These are phyloP conservation scores for Anarhynchus alexandrinus DNA, from an alignment of 2,113 vertebrate genomes.

Conservation along the genomic window DNA sequence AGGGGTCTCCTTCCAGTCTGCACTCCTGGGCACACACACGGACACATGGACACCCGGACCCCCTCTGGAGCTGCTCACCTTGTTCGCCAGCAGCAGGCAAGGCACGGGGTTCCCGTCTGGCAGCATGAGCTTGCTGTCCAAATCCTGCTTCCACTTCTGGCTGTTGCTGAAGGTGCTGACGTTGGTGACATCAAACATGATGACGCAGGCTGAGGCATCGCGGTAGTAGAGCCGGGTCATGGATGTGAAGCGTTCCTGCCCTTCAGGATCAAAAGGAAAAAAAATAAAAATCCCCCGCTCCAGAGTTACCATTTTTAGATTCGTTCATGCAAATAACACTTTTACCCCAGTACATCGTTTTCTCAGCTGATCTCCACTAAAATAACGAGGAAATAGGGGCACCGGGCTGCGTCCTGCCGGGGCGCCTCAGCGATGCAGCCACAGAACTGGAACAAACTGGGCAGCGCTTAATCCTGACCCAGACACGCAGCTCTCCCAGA, in stretches of 20 bases:
- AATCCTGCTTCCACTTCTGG: slow-evolving; percentile 85
- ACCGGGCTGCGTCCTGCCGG: background rate
- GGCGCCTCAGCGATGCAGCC: background rate
- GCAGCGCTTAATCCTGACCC: background rate
- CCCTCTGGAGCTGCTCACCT: slow-evolving; percentile 57
- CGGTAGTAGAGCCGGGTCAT: slow-evolving; percentile 88
- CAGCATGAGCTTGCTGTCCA: slow-evolving; percentile 82
- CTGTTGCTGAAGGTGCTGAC: slow-evolving; percentile 80
- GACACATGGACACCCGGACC: too few relatives aligned
- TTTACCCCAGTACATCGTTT: fast-evolving
- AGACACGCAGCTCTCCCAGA: background rate
- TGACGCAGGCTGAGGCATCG: slow-evolving; percentile 80
- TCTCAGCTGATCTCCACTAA: fast-evolving
- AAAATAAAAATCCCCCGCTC: background rate
- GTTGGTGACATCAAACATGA: slow-evolving; percentile 89
- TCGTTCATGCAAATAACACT: fast-evolving
- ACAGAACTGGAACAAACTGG: background rate
- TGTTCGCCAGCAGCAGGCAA: slow-evolving; percentile 89
- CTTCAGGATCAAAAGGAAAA: slow-evolving; percentile 24
- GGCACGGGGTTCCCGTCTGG: slow-evolving; percentile 75
- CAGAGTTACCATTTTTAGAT: fast-evolving
- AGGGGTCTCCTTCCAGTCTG: background rate
- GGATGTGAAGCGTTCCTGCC: slow-evolving; percentile 89
- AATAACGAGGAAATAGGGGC: fast-evolving
- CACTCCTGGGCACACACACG: fast-evolving